Conservation (phyloP, 2,888 invertebrate species). For the Cheiracanthium punctorium region DNA sequence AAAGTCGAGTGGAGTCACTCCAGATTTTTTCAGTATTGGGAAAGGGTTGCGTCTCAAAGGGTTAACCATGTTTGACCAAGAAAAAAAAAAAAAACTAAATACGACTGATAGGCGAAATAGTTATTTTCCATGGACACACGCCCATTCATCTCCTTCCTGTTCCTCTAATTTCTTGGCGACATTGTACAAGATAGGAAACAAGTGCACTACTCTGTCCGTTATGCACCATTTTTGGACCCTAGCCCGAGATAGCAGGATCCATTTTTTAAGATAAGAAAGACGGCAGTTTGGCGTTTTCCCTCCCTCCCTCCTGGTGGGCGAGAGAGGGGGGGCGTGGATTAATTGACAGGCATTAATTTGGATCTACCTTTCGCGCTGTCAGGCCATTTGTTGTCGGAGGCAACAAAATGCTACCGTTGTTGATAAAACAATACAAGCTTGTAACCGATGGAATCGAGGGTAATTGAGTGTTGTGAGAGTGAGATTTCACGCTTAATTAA, state of each 20-base stretch:
- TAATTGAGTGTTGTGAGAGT: background rate
- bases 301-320: background rate
- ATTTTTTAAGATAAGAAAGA: background rate
- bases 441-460: background rate
- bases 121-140: too few relatives aligned
- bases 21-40: too few relatives aligned
- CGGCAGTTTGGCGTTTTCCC: background rate
- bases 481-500: too few relatives aligned
- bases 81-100: too few relatives aligned
- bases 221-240: background rate
- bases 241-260: background rate
- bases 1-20: too few relatives aligned
- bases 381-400: background rate
- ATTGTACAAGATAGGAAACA: too few relatives aligned
- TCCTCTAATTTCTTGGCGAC: too few relatives aligned
- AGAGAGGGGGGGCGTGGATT: background rate
- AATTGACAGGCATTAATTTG: background rate
- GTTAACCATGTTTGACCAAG: too few relatives aligned
- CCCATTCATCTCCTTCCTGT: too few relatives aligned
- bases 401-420: background rate
- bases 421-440: background rate
- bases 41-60: too few relatives aligned
- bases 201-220: too few relatives aligned
- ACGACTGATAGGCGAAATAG: too few relatives aligned
- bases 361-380: background rate